phyloP scores from a whole-genome alignment of 1,140 invertebrate genomes.

The Drosophila serrata region DNA sequence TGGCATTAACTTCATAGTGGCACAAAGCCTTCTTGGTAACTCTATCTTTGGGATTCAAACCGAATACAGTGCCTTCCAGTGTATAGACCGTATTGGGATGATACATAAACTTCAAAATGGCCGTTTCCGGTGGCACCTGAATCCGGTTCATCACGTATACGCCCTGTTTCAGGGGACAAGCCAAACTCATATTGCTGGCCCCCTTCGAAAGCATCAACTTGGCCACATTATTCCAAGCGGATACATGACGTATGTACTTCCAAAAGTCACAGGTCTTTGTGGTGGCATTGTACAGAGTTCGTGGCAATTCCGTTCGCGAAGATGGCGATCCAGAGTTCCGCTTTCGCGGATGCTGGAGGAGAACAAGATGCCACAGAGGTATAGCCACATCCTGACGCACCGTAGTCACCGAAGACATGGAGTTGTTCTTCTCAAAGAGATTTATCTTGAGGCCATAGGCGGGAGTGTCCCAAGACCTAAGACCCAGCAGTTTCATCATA shows the following conservation, averaged over 20 bases:
- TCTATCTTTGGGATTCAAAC: constrained; percentile 49
- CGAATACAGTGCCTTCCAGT: constrained; percentile 60
- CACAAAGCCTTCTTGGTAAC: constrained; percentile 47
- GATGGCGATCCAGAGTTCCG: neutral
- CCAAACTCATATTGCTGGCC: constrained; percentile 71
- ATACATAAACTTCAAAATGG: constrained; percentile 76
- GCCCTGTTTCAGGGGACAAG: constrained; percentile 66
- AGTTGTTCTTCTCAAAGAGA: constrained; percentile 60
- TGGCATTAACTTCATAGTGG: constrained; percentile 73
- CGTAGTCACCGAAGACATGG: constrained; percentile 65
- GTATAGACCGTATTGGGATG: constrained; percentile 72
- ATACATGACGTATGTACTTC: constrained; percentile 67
- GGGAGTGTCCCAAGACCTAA: constrained; percentile 55
- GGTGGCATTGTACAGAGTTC: constrained; percentile 66
- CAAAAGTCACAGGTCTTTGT: constrained; percentile 74
- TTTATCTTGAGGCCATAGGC: constrained; percentile 57
- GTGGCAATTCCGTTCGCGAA: constrained; percentile 36
- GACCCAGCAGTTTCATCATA: constrained; percentile 57
- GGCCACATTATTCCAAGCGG: constrained; percentile 68
- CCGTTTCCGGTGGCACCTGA: constrained; percentile 70
- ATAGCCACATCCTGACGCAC: constrained; percentile 66
- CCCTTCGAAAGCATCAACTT: constrained; percentile 60
- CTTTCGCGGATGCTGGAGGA: constrained; percentile 55
- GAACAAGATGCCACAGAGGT: constrained; percentile 65
- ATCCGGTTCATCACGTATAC: constrained; percentile 72